A percentile compares a stretch with the other conserved stretches of the same genome.
phyloP scores from a whole-genome alignment of 2,888 invertebrate species.

The Lithophane leautieri region DNA sequence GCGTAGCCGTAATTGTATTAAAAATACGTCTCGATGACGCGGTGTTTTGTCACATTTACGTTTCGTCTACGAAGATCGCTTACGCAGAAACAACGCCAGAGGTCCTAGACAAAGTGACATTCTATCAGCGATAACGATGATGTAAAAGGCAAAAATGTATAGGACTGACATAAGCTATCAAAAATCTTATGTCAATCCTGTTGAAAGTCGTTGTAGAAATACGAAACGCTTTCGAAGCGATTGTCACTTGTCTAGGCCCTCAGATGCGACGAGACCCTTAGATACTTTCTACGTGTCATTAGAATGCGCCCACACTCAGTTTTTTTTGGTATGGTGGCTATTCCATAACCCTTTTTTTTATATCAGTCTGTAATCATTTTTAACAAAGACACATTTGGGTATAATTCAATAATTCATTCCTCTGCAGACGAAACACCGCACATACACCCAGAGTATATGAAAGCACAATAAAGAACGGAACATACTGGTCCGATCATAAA shows the following conservation, averaged over 20 bases:
- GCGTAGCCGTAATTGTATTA: not conserved
- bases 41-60: not conserved
- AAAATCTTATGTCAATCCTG: too few relatives aligned
- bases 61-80: not conserved
- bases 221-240: too few relatives aligned
- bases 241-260: too few relatives aligned
- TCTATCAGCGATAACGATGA: too few relatives aligned
- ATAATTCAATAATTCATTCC: constrained; percentile 10
- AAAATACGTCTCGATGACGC: not conserved
- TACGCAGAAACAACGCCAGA: not conserved
- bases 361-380: not conserved
- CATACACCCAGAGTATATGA: constrained; percentile 37
- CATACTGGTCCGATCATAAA: constrained; percentile 52
- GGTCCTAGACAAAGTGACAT: too few relatives aligned
- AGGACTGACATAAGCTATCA: too few relatives aligned
- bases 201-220: too few relatives aligned
- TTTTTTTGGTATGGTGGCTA: not conserved
- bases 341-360: not conserved
- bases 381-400: not conserved
- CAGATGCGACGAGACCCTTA: not conserved
- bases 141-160: too few relatives aligned
- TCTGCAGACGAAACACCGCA: constrained; percentile 4
- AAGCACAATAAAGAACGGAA: constrained; percentile 40
- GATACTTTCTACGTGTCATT: not conserved
- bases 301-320: not conserved